These are phyloP conservation scores for Stomatorhinus walkeri DNA, from an alignment of 2,797 vertebrate genomes.

Conservation along the genomic window DNA sequence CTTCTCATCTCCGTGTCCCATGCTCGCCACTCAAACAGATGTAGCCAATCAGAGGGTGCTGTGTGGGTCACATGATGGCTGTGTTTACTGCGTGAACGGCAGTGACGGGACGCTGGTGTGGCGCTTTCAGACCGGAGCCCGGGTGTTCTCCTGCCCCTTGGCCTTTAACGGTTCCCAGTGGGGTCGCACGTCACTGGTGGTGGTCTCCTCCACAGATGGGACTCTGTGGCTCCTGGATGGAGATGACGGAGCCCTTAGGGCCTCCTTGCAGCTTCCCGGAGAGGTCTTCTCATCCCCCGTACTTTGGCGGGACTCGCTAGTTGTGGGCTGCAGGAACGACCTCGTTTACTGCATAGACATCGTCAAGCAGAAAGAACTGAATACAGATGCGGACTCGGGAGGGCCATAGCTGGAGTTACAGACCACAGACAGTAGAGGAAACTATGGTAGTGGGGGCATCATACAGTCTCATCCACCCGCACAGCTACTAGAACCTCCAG, in stretches of 20 bases:
- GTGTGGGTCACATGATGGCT: constrained; percentile 85
- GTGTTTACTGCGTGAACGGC: constrained; percentile 72
- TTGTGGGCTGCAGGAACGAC: constrained; percentile 90
- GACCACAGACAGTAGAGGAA: not conserved
- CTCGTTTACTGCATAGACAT: constrained; percentile 83
- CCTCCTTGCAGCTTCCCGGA: constrained; percentile 64
- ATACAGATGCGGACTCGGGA: not conserved
- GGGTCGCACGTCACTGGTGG: constrained; percentile 57
- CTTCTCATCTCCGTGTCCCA: constrained; percentile 84
- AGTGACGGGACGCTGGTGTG: constrained; percentile 69
- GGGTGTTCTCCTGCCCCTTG: constrained; percentile 79
- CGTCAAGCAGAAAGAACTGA: constrained; percentile 14
- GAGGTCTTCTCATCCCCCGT: constrained; percentile 88
- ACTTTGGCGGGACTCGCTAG: constrained; percentile 60
- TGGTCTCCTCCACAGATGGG: constrained; percentile 79
- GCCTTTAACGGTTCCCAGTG: constrained; percentile 52
- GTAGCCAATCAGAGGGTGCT: constrained; percentile 52
- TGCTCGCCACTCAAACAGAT: constrained; percentile 38
- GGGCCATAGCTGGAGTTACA: not conserved
- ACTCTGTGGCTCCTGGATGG: constrained; percentile 77
- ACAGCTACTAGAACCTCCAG: not conserved
- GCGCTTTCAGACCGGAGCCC: constrained; percentile 74
- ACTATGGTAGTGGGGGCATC: not conserved
- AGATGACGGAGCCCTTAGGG: constrained; percentile 54
- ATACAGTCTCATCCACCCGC: not conserved